These are phyloP conservation scores for Poeciliopsis retropinna DNA, from an alignment of 2,113 vertebrate species.

Conservation along the genomic window DNA sequence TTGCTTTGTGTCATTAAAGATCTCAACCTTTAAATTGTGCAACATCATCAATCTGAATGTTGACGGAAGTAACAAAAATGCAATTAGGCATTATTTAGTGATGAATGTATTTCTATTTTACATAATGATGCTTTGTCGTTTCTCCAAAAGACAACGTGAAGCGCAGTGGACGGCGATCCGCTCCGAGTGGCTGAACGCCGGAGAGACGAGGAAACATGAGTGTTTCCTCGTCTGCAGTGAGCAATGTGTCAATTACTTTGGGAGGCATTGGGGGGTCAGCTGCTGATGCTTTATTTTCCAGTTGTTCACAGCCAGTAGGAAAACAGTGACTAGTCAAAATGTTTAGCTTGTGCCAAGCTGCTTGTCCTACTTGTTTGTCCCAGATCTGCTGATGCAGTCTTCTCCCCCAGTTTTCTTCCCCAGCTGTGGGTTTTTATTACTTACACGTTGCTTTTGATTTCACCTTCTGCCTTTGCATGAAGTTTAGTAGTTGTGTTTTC, in stretches of 20 bases:
- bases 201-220: not conserved
- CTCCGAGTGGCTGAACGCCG: slow-evolving; percentile 22
- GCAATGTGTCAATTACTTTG: slow-evolving; percentile 65
- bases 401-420: slow-evolving; percentile 36
- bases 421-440: slow-evolving; percentile 73
- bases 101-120: slow-evolving; percentile 2
- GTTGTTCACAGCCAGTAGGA: slow-evolving; percentile 56
- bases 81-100: slow-evolving; percentile 13
- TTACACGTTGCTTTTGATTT: slow-evolving; percentile 72
- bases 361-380: slow-evolving; percentile 75
- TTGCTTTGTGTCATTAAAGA: no score
- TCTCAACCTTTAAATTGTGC: no score
- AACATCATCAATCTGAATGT: not conserved
- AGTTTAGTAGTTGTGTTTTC: slow-evolving; percentile 63
- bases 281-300: slow-evolving; percentile 72
- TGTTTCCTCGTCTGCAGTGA: no score
- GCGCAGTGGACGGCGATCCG: slow-evolving; percentile 24
- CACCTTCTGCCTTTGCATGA: slow-evolving; percentile 64
- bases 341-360: slow-evolving; percentile 52
- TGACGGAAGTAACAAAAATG: not conserved
- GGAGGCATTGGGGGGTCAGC: slow-evolving; percentile 29
- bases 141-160: slow-evolving; percentile 1
- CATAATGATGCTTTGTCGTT: slow-evolving; percentile 27
- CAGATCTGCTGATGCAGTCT: slow-evolving; percentile 72
- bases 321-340: slow-evolving; percentile 72